A percentile compares a stretch with the other conserved stretches of the same genome.
Conservation (phyloP, 1,140 invertebrate genomes). For the Anadara kagoshimensis region DNA sequence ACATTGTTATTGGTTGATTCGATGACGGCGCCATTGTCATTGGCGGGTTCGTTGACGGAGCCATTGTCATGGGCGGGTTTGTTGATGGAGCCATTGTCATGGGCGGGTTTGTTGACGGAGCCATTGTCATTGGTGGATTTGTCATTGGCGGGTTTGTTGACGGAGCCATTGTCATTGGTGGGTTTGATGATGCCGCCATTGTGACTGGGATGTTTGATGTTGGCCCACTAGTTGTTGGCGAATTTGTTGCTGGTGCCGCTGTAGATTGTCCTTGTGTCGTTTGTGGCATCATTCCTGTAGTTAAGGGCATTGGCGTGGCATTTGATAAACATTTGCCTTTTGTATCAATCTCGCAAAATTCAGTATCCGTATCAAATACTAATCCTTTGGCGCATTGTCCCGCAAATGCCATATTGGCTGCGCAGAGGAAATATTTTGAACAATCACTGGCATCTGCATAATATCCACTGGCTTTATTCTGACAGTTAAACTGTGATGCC, state of each 20-base stretch:
- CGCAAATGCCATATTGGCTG: conserved; percentile 41
- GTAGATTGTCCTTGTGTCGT: too few relatives aligned
- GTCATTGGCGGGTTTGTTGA: not conserved
- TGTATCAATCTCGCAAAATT: conserved; percentile 44
- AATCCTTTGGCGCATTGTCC: conserved; percentile 53
- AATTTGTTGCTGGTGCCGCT: not conserved
- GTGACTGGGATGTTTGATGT: not conserved
- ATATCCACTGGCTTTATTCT: conserved; percentile 31
- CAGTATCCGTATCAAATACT: conserved; percentile 39
- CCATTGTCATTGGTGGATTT: not conserved
- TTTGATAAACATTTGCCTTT: too few relatives aligned
- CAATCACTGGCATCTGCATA: conserved; percentile 49
- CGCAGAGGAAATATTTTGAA: conserved; percentile 51
- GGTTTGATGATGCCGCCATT: not conserved
- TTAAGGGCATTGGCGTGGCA: too few relatives aligned
- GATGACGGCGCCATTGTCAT: not conserved
- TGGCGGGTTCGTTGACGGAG: not conserved
- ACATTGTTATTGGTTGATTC: not conserved
- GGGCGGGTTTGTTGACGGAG: not conserved
- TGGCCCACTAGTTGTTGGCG: not conserved
- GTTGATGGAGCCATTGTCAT: not conserved
- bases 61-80: not conserved
- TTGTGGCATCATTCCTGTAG: too few relatives aligned
- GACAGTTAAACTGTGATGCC: conserved; percentile 41
- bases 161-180: not conserved